A percentile compares a stretch with the other conserved stretches of the same genome.
These are phyloP conservation scores for Melieria picta DNA, from an alignment of 2,888 invertebrate species.

Conservation along the genomic window DNA sequence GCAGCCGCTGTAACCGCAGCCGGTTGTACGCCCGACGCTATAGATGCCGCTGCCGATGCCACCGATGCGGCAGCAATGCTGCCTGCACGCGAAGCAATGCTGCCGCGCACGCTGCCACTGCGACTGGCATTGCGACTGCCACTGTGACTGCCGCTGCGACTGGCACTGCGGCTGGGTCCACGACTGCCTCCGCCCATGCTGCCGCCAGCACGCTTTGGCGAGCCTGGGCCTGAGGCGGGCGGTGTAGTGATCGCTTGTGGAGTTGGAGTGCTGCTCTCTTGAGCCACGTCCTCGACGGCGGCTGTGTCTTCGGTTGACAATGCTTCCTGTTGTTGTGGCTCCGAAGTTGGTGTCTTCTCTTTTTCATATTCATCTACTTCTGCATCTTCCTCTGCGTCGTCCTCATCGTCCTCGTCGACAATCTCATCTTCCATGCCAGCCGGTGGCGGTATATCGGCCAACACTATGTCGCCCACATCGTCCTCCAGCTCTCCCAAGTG, in stretches of 20 bases:
- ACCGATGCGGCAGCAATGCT: conserved; percentile 53
- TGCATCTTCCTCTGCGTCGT: conserved; percentile 4
- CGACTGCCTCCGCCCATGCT: conserved; percentile 52
- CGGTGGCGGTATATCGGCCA: conserved; percentile 55
- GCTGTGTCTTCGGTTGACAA: conserved; percentile 28
- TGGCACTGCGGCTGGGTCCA: conserved; percentile 49
- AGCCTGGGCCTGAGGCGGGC: conserved; percentile 43
- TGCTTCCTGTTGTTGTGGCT: conserved; percentile 48
- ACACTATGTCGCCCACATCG: conserved; percentile 48
- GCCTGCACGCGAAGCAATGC: conserved; percentile 51
- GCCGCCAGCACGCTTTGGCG: conserved; percentile 41
- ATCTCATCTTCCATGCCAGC: conserved; percentile 48
- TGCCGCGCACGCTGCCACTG: conserved; percentile 50
- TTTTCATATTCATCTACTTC: conserved; percentile 40
- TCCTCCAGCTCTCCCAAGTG: conserved; percentile 55
- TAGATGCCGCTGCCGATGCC: conserved; percentile 43
- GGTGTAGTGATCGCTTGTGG: conserved; percentile 48
- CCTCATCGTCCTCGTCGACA: conserved; percentile 40
- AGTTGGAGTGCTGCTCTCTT: conserved; percentile 50
- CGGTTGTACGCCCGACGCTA: conserved; percentile 40
- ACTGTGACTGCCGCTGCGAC: conserved; percentile 47
- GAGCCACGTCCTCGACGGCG: conserved; percentile 45
- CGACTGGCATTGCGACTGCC: conserved; percentile 49
- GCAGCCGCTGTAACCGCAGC: conserved; percentile 32
- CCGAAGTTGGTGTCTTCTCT: conserved; percentile 40